Base-by-base conservation (phyloP, 2,797 vertebrate genomes). In the Melanogrammus aeglefinus region DNA sequence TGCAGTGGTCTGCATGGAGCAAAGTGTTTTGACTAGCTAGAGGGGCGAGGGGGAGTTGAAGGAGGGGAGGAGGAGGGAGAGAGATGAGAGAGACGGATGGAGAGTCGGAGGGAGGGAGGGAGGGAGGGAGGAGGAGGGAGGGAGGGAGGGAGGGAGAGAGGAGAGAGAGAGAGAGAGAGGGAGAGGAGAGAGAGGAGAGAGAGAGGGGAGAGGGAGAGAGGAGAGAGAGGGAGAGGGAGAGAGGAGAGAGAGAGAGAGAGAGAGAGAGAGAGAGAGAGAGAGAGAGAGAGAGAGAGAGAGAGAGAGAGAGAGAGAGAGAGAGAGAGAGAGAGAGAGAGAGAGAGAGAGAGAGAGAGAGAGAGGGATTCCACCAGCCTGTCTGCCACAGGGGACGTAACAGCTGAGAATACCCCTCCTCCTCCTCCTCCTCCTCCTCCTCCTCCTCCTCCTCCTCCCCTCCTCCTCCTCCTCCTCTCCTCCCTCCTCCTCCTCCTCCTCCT, bases 1-100 rank as follows among this genome's bases (percentile, higher is more conserved):
- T 21, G 29, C 33, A 44, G 38, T 31, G 38, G 38, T 51, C 83
- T 47, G 88, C 93, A 93, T 92, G 92, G 95, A 92, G 94, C 91
- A 90, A 77, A 78, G 75, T 85, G 86, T 31, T 70, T 27, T 7
- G 75, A 41, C 41, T 12, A 44, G 41, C 41, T 44, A 51, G 47
- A 13, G 6, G 47, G 41, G 12, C 0, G 27, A n/a, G 18, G 75
- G 13, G 76, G 77, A 66, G 73, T 57, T 35, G 71, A 76, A 38
- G 72, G 71, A 75, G 70, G 44, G 41, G 29, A 79, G 41, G 63
- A 74, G 72, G 71, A 4, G 31, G 31, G 78, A 80, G 75, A 82
- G 75, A 75, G 33, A 69, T 24, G 41, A 76, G 81, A 79, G n/a
- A 63, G 47, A 73, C 76, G 84, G 71, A 73, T 33, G 31, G 81